These are phyloP conservation scores for Mystacides longicornis DNA, from an alignment of 2,888 invertebrate species.

Conservation along the genomic window DNA sequence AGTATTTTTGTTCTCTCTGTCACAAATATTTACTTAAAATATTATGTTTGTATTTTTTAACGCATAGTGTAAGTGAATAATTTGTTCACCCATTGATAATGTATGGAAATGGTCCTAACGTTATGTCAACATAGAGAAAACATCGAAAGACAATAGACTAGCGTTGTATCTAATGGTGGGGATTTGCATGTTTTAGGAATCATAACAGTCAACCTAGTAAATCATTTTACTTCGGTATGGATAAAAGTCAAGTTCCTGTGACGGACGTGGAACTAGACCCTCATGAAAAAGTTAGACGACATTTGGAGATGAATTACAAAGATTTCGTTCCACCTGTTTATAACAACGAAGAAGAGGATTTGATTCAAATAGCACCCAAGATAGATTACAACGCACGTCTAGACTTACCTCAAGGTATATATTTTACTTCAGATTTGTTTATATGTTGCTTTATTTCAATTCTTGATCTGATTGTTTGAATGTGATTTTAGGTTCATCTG, in stretches of 20 bases:
- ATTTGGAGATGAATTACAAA: slow-evolving; percentile 29
- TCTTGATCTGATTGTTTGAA: neutral
- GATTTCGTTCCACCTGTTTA: slow-evolving; percentile 43
- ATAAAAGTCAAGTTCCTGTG: slow-evolving; percentile 38
- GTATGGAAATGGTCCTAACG: neutral
- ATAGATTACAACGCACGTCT: slow-evolving; percentile 21
- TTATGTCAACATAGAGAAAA: neutral
- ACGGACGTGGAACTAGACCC: slow-evolving; percentile 32
- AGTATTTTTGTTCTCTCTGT: too few species aligned
- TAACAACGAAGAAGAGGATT: slow-evolving; percentile 39
- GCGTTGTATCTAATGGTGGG: neutral
- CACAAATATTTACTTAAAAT: too few species aligned
- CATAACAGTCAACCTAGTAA: slow-evolving; percentile 38
- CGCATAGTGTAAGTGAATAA: neutral
- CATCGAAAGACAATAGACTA: neutral
- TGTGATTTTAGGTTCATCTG: slow-evolving; percentile 41
- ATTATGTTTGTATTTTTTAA: neutral
- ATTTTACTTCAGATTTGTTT: neutral
- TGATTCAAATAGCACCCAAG: slow-evolving; percentile 33
- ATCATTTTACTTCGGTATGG: slow-evolving; percentile 77
- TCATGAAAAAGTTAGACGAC: slow-evolving; percentile 32
- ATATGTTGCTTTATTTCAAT: neutral
- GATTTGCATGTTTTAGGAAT: slow-evolving; percentile 13
- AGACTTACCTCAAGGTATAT: slow-evolving; percentile 23
- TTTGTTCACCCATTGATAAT: neutral